Percentiles rank a stretch among this genome's conserved stretches.
These are phyloP conservation scores for Bos indicus DNA, from an alignment of 2,113 vertebrate species.

Conservation along the genomic window DNA sequence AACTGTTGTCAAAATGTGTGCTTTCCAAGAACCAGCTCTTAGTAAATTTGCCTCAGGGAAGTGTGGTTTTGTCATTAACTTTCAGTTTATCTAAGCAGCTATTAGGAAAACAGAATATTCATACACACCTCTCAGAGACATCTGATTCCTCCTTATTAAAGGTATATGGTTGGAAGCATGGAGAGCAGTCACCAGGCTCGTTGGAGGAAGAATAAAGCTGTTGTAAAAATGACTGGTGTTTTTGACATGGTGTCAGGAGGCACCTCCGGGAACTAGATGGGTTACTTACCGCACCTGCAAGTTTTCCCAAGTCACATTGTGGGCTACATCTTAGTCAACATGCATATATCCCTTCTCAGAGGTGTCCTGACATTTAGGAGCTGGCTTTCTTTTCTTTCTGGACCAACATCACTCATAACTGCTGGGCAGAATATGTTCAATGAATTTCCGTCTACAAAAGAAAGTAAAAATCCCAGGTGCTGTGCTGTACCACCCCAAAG, in stretches of 20 bases:
- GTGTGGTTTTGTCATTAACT: background rate
- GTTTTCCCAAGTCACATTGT: background rate
- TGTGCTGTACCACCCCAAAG: background rate
- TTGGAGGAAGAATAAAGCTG: background rate
- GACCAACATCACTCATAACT: background rate
- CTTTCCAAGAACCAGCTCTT: background rate
- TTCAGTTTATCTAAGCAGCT: background rate
- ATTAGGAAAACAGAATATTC: background rate
- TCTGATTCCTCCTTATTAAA: background rate
- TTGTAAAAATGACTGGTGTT: background rate
- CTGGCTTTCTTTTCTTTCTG: conserved; percentile 36
- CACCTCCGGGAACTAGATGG: background rate
- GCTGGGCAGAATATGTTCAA: conserved; percentile 38
- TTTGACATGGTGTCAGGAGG: background rate
- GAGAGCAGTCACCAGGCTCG: background rate
- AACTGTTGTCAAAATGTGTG: background rate
- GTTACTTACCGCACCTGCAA: background rate
- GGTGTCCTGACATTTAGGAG: conserved; percentile 23
- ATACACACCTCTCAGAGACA: accelerated
- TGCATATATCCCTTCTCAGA: background rate
- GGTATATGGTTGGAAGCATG: background rate
- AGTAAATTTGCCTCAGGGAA: background rate
- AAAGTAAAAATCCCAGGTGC: background rate
- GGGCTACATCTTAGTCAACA: background rate
- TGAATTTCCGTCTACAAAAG: conserved; percentile 39